Percentiles rank a stretch among this genome's conserved stretches.
Conservation (phyloP, 2,888 invertebrate genomes). For the Parnassius mnemosyne region DNA sequence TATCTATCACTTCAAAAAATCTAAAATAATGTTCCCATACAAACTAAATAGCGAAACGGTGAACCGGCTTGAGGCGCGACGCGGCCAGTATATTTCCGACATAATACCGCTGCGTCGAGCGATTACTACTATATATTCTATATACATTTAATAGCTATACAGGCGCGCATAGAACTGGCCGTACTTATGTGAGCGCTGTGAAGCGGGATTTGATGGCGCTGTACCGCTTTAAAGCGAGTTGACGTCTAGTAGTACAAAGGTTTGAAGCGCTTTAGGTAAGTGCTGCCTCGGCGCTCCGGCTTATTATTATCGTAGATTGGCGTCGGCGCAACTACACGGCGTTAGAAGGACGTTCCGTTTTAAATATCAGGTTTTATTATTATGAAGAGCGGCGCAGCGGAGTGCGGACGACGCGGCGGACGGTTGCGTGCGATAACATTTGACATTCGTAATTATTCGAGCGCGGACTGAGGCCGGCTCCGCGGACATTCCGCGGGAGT, state of each 20-base stretch:
- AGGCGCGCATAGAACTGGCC: slow-evolving; percentile 81
- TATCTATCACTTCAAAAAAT: slow-evolving; percentile 68
- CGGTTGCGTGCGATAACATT: slow-evolving; percentile 81
- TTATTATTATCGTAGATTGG: slow-evolving; percentile 82
- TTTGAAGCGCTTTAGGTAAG: slow-evolving; percentile 64
- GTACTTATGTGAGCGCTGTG: slow-evolving; percentile 80
- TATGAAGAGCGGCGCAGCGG: slow-evolving; percentile 80
- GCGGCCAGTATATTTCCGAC: slow-evolving; percentile 80
- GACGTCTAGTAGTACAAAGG: slow-evolving; percentile 45
- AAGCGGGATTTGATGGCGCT: slow-evolving; percentile 54
- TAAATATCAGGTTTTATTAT: slow-evolving; percentile 82
- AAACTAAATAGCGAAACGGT: slow-evolving; percentile 76
- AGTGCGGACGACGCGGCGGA: slow-evolving; percentile 76
- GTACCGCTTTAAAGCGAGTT: slow-evolving; percentile 54
- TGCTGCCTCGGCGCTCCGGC: slow-evolving; percentile 64
- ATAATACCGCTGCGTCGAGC: slow-evolving; percentile 82
- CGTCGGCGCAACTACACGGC: slow-evolving; percentile 82
- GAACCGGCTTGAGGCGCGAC: slow-evolving; percentile 74
- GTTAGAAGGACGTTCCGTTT: slow-evolving; percentile 82
- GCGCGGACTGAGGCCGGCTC: slow-evolving; percentile 59
- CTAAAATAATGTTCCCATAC: slow-evolving; percentile 75
- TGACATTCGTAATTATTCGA: slow-evolving; percentile 80
- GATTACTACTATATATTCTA: slow-evolving; percentile 82
- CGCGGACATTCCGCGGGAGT: slow-evolving; percentile 47
- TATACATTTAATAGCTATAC: slow-evolving; percentile 82